Percentiles rank a stretch among this genome's conserved stretches.
Evolutionary conservation across 2,113 vertebrate genomes (phyloP).

Genomic region (Nycticorax nycticorax): DNA sequence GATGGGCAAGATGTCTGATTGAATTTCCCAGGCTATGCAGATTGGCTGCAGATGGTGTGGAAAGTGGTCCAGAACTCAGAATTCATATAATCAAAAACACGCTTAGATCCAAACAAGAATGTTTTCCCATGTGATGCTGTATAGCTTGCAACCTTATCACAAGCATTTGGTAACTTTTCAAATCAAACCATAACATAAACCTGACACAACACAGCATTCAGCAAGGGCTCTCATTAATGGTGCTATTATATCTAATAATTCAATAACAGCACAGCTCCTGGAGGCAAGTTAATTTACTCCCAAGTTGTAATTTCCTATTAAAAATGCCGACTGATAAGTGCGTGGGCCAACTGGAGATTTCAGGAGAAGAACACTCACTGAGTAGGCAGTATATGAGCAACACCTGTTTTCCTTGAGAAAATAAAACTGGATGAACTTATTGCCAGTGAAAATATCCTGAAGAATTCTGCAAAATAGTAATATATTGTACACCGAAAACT

Average conservation of each 20-base stretch:
- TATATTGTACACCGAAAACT: neutral
- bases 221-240: neutral
- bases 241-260: conserved; percentile 3
- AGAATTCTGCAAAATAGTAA: neutral
- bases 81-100: conserved; percentile 49
- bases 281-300: conserved; percentile 26
- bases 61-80: conserved; percentile 59
- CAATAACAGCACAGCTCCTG: neutral
- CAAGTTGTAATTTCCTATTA: neutral
- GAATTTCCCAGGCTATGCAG: conserved; percentile 56
- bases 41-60: conserved; percentile 62
- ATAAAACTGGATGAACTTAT: neutral
- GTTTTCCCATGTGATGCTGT: conserved; percentile 41
- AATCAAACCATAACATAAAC: conserved; percentile 47
- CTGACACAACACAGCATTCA: neutral
- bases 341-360: neutral
- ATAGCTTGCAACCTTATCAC: conserved; percentile 20
- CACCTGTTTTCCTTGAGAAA: neutral
- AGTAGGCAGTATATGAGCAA: neutral
- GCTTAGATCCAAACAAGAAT: conserved; percentile 52
- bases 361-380: neutral
- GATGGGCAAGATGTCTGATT: conserved; percentile 64
- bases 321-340: neutral
- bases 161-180: conserved; percentile 37
- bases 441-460: neutral